Evolutionary conservation across 1,140 invertebrate species (phyloP), one percentile per base, ranked within the genome.

Genomic region (Drosophila carrolli): DNA sequence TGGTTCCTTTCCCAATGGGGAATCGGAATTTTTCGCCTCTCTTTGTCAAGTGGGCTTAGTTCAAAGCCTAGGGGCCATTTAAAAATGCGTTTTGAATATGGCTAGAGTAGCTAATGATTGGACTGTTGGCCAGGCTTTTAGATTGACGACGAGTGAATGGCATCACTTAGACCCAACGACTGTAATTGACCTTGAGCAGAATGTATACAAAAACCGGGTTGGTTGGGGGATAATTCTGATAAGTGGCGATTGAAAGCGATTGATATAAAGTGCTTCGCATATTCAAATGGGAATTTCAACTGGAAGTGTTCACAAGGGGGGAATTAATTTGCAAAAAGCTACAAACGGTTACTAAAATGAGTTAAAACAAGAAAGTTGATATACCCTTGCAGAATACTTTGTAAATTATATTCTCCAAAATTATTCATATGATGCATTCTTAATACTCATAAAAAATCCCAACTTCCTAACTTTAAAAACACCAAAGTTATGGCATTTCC

Each of bases 71-170:
- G 48, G 38, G 44, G n/a, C 44, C 67, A 73, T 73, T 73, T 53
- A 61, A 73, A 73, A 73, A 57, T 76, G 61, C 74, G 57, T 73
- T 73, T 76, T 59, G 73, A 76, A 76, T 76, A 67, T 76, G 53
- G 47, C 41, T 32, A 60, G 37, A 61, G 68, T 73, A 43, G 54
- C 73, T 76, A 76, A 76, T 76, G 73, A 76, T 67, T 66, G 40
- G 40, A 44, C 19, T 72, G 47, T 53, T 50, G 54, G 66, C 14
- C 40, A 48, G 61, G 61, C 73, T 59, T 75, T 67, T 43, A 75
- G 46, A 23, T 9, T n/a, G 11, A 16, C 53, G 29, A 27, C 41
- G 41, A 70, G 29, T 71, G 67, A 71, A 71, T 50, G 66, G 51
- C 62, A 57, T 71, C 73, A 75, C 61, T 75, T 75, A 55, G 54